Base-by-base conservation (phyloP, 2,113 vertebrate species). In the Zosterops japonicus region DNA sequence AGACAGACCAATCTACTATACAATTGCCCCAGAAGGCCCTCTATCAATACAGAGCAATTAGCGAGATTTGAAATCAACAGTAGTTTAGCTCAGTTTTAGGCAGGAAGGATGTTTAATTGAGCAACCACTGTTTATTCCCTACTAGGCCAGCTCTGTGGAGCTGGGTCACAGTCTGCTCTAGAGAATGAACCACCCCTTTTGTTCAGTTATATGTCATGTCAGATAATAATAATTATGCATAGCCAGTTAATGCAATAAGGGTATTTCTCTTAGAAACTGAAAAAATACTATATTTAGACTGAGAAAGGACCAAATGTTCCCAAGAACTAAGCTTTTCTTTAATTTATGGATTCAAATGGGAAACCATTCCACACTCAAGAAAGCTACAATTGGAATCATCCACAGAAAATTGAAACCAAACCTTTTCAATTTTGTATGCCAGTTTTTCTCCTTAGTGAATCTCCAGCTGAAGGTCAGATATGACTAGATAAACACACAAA, bases 321-420 rank as follows among this genome's bases (percentile, higher is more conserved):
- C 20, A 69, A 70, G 49, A 91, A 42, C 19, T 6, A 42, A 95
- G 83, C n/a, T 70, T 67, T 44, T 77, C 41, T 61, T 82, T 79
- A 61, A 91, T 79, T 94, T 90, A 95, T 91, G 5, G 88, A 77
- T 85, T 91, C 36, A 82, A 89, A 84, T 63, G 76, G 65, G 46
- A 85, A 93, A 77, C 12, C 5, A 65, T 77, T 89, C n/a, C 25
- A 65, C 70, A 69, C 2, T 2, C 29, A 77, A 87, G n/a, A 83
- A 89, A 93, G 9, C 17, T 90, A n/a, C 55, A 87, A 33, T 2
- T 69, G 16, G 42, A 90, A 91, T 83, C 64, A 91, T 33, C 16
- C 55, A 80, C 24, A 83, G 19, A 77, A 88, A 77, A 91, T 4
- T 77, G 78, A 83, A 94, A 77, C 29, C 29, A 95, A 89, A 76